Conservation (phyloP, 2,797 vertebrate genomes). For the Megalops cyprinoides region DNA sequence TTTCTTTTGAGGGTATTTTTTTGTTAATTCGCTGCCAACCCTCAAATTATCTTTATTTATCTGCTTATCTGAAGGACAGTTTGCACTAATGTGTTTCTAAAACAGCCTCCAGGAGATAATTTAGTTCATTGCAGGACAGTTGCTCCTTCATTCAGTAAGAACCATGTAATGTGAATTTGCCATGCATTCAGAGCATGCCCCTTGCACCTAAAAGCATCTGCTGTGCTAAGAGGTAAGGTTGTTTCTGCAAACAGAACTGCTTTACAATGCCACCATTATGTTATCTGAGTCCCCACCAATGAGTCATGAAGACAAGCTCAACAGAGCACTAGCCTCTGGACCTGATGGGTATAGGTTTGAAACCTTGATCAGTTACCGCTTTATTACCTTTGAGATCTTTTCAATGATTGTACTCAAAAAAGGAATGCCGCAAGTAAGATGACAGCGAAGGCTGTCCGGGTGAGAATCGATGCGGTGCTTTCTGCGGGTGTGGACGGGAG, state of each 20-base stretch:
- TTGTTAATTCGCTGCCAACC: not conserved
- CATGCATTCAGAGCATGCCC: not conserved
- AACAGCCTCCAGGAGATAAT: not conserved
- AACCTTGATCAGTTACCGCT: not conserved
- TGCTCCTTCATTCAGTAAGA: not conserved
- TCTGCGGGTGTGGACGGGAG: not conserved
- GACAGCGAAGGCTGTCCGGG: conserved; percentile 1
- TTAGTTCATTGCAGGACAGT: not conserved
- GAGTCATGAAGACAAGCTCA: not conserved
- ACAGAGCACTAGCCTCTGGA: not conserved
- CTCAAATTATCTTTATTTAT: not conserved
- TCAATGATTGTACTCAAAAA: not conserved
- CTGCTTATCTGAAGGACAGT: not conserved
- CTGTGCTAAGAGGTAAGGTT: not conserved
- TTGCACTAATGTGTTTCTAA: not conserved
- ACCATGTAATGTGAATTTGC: not conserved
- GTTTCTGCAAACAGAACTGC: not conserved
- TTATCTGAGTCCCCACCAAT: too few relatives aligned
- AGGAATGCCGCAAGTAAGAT: conserved; percentile 7
- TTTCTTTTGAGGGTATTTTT: not conserved
- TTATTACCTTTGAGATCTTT: not conserved
- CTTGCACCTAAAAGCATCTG: not conserved
- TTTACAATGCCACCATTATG: not conserved
- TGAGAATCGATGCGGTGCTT: not conserved
- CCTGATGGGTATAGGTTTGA: not conserved